Evolutionary conservation across 53 echinoderm and acorn worm species (phyloP), one percentile per base, ranked within the genome.

Genomic region (Mesocentrotus franciscanus): DNA sequence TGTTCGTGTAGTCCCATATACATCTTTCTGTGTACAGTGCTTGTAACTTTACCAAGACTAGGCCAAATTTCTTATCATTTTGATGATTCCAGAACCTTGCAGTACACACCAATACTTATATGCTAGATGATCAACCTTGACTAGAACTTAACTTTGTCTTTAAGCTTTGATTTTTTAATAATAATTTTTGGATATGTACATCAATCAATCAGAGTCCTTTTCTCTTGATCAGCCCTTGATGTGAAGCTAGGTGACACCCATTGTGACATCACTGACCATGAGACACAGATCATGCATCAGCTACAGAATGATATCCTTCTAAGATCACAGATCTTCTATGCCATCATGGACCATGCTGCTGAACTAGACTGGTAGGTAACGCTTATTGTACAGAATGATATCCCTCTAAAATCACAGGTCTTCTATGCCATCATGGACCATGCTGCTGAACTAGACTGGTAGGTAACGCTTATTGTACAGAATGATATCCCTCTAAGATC

Each of bases 401-500:
- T 99, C 70, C 94, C 98, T 30, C 96, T 95, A 92, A 96, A 94
- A 64, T 97, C 97, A 17, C 83, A 96, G 55, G 99, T 98, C 34
- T 95, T 99, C 64, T 97, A 95, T 90, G 90, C 97, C 16, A 97
- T 99, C 68, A 97, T 98, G 97, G 97, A 99, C 35, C 91, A 95
- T 81, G 99, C 97, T 61, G 99, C 99, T 13, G 98, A 99, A 92
- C 91, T 99, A 26, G 99, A 99, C 91, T 99, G 99, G 99, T 99
- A 98, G 78, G 91, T 81, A 35, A 75, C 75, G 5, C 10, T 13
- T 4, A 64, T 18, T 16, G 1, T 99, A 26, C 99, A 99, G 96
- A 96, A 98, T 92, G 93, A 95, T 30, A 98, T 99, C 70, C 94
- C 98, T 30, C 96, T 95, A 92, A 96, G 95, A 64, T 97, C 97